Conservation (phyloP, 1,140 invertebrate species). For the Eumaeus atala region DNA sequence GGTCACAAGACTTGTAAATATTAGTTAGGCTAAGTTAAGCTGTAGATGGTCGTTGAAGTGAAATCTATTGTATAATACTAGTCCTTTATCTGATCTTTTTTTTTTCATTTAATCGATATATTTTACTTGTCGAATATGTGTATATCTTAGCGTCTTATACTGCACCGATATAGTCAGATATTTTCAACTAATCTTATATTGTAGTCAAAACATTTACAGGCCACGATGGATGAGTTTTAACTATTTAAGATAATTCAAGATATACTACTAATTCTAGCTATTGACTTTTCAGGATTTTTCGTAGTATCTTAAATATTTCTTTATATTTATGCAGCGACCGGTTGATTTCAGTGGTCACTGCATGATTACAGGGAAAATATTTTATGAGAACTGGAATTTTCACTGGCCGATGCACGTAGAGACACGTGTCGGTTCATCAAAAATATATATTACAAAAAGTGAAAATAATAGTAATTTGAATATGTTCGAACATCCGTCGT, state of each 20-base stretch:
- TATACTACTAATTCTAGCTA: neutral
- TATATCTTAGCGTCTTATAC: neutral
- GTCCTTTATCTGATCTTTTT: conserved; percentile 44
- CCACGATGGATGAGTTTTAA: neutral
- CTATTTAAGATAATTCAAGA: neutral
- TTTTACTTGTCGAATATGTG: conserved; percentile 33
- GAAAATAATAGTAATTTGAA: neutral
- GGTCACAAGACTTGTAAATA: conserved; percentile 21
- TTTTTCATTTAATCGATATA: conserved; percentile 32
- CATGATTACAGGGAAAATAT: too few relatives aligned
- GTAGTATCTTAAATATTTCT: too few relatives aligned
- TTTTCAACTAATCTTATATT: neutral
- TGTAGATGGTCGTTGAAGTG: conserved; percentile 23
- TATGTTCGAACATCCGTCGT: conserved; percentile 42
- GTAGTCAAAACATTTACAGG: neutral
- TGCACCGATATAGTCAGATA: neutral
- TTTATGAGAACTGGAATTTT: too few relatives aligned
- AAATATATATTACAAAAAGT: neutral
- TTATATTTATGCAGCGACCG: too few relatives aligned
- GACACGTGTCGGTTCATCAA: neutral
- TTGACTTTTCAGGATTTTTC: too few relatives aligned
- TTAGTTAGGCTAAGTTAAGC: conserved; percentile 40
- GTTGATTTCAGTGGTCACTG: too few relatives aligned
- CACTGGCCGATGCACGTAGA: neutral
- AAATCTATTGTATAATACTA: conserved; percentile 40